Evolutionary conservation across 1,140 invertebrate genomes (phyloP).

Genomic region (Anastrepha obliqua): DNA sequence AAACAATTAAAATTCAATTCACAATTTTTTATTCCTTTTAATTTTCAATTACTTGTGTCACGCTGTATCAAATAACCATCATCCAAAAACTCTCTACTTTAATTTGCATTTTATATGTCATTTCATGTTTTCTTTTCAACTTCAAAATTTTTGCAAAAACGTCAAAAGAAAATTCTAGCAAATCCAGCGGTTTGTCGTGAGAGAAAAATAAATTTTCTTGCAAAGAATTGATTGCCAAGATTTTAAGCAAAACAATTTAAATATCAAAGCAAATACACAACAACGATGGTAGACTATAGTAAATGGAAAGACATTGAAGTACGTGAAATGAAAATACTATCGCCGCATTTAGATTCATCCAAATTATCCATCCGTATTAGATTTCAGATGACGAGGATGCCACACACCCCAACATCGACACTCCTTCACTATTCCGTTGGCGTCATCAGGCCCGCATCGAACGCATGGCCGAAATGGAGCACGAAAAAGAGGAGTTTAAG

Average conservation of each 20-base stretch:
- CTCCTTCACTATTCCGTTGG: slow-evolving; percentile 97
- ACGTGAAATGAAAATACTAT: slow-evolving; percentile 63
- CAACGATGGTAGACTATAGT: slow-evolving; percentile 92
- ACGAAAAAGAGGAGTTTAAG: slow-evolving; percentile 83
- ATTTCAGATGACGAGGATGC: slow-evolving; percentile 99
- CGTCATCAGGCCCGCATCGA: slow-evolving; percentile 96
- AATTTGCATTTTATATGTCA: background rate
- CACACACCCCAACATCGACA: slow-evolving; percentile 99
- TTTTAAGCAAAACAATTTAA: background rate
- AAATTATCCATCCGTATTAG: slow-evolving; percentile 75
- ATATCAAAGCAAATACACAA: background rate
- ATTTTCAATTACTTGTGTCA: too few species aligned
- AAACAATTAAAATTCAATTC: too few species aligned
- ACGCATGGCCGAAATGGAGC: slow-evolving; percentile 92
- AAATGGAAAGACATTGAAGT: slow-evolving; percentile 98
- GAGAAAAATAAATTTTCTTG: background rate
- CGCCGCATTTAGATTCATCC: background rate
- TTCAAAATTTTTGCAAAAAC: slow-evolving; percentile 25
- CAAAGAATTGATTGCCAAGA: background rate
- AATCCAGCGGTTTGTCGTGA: background rate
- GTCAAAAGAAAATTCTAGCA: slow-evolving; percentile 54
- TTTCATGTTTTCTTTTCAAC: background rate
- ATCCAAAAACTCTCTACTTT: background rate
- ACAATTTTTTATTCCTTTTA: too few species aligned
- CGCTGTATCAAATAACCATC: too few species aligned